Base-by-base conservation (phyloP, 1,140 invertebrate genomes). In the Heliconius melpomene region DNA sequence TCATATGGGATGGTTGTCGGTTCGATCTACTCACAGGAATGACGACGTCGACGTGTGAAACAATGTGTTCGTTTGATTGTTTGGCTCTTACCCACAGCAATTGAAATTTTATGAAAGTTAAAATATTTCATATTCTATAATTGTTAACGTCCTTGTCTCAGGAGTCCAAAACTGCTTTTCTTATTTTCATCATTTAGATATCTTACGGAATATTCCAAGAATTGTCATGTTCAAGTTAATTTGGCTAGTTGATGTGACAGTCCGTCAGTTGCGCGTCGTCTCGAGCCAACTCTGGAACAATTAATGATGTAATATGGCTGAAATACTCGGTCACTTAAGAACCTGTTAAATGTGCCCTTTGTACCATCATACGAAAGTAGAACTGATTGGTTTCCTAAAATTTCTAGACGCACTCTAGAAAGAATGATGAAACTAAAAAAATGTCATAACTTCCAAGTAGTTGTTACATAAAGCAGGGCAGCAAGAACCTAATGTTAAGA, bases 281-380 rank as follows among this genome's bases (percentile, higher is more conserved):
- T 60, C 74, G 66, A 74, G 85, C 84, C 85, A 86, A 86, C 75
- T 80, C 81, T 82, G 83, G 82, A 83, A 81, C 77, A 82, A 76
- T 86, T 73, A 18, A 70, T 87, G 83, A 86, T 83, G 82, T 84
- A 83, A 85, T 73, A 9, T 32, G 32, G 26, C 79, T 73, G 38
- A 84, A 82, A 85, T 78, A 78, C 71, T 72, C 57, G 36, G 40
- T 20, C 18, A 70, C 23, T 72, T 54, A 36, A 79, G 72, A 79
- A 79, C 23, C 60, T 26, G 54, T 74, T 74, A n/a, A 46, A 50
- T 71, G 32, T 70, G 38, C 6, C 66, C 76, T 77, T 77, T 77
- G 66, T 46, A 52, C 40, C 26, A 20, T 38, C 7, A 72, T 38
- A 72, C n/a, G n/a, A 66, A 29, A 13, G n/a, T 2, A 57, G 60